Conservation (phyloP, 2,888 invertebrate species). For the Cataglyphis albicans region DNA sequence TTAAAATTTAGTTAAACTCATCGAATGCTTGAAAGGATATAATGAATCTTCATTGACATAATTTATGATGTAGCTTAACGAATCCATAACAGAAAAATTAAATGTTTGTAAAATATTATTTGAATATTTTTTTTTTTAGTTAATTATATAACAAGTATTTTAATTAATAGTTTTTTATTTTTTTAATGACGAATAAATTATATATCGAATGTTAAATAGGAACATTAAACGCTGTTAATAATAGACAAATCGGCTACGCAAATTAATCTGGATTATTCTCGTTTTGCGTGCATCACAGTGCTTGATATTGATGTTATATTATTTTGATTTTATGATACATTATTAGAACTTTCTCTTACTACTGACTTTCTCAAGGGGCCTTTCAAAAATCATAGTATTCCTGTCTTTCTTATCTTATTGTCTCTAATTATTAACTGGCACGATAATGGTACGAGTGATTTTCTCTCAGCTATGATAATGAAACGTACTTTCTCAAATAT, state of each 20-base stretch:
- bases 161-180: slow-evolving; percentile 9
- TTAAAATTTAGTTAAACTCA: slow-evolving; percentile 29
- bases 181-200: not conserved
- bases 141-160: not conserved
- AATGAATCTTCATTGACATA: slow-evolving; percentile 4
- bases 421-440: slow-evolving; percentile 22
- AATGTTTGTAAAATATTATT: not conserved
- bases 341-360: not conserved
- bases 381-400: not conserved
- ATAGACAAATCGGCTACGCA: not conserved
- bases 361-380: too few species aligned
- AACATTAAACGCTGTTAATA: slow-evolving; percentile 1
- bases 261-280: slow-evolving; percentile 2
- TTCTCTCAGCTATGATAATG: not conserved
- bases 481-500: slow-evolving; percentile 25
- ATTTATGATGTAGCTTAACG: slow-evolving; percentile 4
- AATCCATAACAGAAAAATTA: not conserved
- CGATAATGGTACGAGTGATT: not conserved
- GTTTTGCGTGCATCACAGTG: not conserved
- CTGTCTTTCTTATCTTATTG: not conserved
- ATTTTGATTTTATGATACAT: not conserved
- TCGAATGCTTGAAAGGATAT: slow-evolving; percentile 1
- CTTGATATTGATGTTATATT: slow-evolving; percentile 2
- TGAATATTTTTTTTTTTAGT: not conserved
- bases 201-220: not conserved